Evolutionary conservation across 2,797 vertebrate genomes (phyloP).

Genomic region (Hemibagrus guttatus): DNA sequence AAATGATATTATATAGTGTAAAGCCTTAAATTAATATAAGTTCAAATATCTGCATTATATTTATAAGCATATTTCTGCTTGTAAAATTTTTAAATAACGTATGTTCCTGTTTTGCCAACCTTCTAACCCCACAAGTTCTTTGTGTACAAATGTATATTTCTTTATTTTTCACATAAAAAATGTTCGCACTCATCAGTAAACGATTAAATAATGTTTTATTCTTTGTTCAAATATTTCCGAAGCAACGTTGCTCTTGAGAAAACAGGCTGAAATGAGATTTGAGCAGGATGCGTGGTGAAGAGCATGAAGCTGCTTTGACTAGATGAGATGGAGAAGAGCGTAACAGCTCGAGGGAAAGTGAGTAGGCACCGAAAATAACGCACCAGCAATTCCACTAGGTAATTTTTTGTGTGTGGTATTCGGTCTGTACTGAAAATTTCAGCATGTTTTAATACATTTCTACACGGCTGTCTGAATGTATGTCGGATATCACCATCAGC

Average conservation of each 20-base stretch:
- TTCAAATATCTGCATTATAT: background rate
- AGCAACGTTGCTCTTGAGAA: background rate
- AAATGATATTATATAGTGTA: background rate
- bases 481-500: background rate
- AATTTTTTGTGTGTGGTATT: slow-evolving; percentile 19
- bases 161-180: background rate
- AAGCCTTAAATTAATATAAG: background rate
- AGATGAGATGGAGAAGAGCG: background rate
- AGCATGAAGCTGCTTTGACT: slow-evolving; percentile 1
- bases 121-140: background rate
- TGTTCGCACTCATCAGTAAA: background rate
- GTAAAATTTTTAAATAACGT: background rate
- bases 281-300: background rate
- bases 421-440: background rate
- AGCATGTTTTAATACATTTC: background rate
- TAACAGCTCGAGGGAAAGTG: slow-evolving; percentile 12
- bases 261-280: background rate
- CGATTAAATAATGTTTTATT: background rate
- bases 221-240: background rate
- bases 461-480: background rate
- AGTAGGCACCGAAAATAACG: slow-evolving; percentile 26
- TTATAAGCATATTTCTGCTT: background rate
- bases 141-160: background rate
- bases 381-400: slow-evolving; percentile 28
- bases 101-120: background rate